Percentiles rank a stretch among this genome's conserved stretches.
These are phyloP conservation scores for Aspidiotus destructor DNA, from an alignment of 2,888 invertebrate genomes.

Conservation along the genomic window DNA sequence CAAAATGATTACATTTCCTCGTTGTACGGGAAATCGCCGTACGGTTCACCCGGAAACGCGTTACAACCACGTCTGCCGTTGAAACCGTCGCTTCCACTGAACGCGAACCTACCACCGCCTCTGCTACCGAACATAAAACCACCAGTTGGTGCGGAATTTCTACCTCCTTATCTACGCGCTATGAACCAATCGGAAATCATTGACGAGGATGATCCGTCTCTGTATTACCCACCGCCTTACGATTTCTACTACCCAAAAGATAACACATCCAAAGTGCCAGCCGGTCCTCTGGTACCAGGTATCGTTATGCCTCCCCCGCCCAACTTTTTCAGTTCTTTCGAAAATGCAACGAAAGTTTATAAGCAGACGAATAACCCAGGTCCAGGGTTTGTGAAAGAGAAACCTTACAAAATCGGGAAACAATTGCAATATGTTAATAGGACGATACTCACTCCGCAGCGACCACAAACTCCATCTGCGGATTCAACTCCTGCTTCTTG, in stretches of 20 bases:
- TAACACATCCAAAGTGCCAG: slow-evolving; percentile 64
- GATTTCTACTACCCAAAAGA: slow-evolving; percentile 73
- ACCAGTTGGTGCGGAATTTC: slow-evolving; percentile 53
- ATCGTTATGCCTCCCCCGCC: slow-evolving; percentile 81
- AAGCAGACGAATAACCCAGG: neutral
- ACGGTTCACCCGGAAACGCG: slow-evolving; percentile 50
- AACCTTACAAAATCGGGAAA: slow-evolving; percentile 17
- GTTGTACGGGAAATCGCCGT: slow-evolving; percentile 49
- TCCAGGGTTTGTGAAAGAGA: neutral
- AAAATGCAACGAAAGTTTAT: neutral
- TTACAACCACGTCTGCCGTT: slow-evolving; percentile 47
- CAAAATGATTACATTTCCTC: slow-evolving; percentile 26
- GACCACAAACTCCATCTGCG: slow-evolving; percentile 4
- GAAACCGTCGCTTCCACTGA: slow-evolving; percentile 41
- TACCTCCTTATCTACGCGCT: slow-evolving; percentile 46
- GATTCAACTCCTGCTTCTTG: neutral
- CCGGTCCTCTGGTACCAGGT: slow-evolving; percentile 79
- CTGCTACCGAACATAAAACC: slow-evolving; percentile 37
- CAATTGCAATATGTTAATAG: slow-evolving; percentile 13
- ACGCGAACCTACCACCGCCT: slow-evolving; percentile 41
- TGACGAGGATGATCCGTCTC: slow-evolving; percentile 83
- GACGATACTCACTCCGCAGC: no score
- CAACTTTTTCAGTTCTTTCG: slow-evolving; percentile 64
- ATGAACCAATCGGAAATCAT: slow-evolving; percentile 62
- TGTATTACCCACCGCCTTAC: slow-evolving; percentile 85